Evolutionary conservation across 2,113 vertebrate genomes (phyloP).

Genomic region (Callipepla californica): DNA sequence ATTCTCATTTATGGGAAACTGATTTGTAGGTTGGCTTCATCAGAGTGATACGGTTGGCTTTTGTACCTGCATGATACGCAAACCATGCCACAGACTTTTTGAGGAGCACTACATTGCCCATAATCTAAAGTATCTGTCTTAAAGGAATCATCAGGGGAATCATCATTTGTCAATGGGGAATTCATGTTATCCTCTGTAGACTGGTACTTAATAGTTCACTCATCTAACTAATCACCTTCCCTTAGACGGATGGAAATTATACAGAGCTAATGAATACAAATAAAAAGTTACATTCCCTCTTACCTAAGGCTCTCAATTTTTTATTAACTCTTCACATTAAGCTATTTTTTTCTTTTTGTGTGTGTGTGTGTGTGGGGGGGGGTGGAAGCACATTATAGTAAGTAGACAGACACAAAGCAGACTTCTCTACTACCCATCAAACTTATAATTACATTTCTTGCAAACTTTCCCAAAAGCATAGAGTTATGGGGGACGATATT

Average conservation of each 20-base stretch:
- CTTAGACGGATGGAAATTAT: not conserved
- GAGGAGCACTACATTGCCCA: not conserved
- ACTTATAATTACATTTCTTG: not conserved
- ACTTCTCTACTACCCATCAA: not conserved
- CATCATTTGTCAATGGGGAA: not conserved
- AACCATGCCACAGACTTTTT: not conserved
- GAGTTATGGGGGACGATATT: not conserved
- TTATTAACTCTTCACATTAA: not conserved
- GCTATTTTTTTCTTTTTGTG: not conserved
- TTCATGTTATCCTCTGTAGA: not conserved
- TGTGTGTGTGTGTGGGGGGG: too few species aligned
- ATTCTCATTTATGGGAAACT: slow-evolving; percentile 70
- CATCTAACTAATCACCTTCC: not conserved
- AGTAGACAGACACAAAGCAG: not conserved
- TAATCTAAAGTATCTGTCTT: not conserved
- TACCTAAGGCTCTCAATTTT: not conserved
- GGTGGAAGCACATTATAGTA: not conserved
- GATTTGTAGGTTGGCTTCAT: slow-evolving; percentile 58
- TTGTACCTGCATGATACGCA: not conserved
- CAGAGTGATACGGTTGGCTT: not conserved
- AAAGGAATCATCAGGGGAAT: not conserved
- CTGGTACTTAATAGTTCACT: not conserved
- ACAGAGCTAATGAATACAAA: not conserved
- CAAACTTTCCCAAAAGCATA: not conserved
- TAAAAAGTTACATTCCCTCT: not conserved